Percentiles rank a stretch among this genome's conserved stretches.
phyloP scores from a whole-genome alignment of 2,113 vertebrate genomes.

The Beaufortia kweichowensis region DNA sequence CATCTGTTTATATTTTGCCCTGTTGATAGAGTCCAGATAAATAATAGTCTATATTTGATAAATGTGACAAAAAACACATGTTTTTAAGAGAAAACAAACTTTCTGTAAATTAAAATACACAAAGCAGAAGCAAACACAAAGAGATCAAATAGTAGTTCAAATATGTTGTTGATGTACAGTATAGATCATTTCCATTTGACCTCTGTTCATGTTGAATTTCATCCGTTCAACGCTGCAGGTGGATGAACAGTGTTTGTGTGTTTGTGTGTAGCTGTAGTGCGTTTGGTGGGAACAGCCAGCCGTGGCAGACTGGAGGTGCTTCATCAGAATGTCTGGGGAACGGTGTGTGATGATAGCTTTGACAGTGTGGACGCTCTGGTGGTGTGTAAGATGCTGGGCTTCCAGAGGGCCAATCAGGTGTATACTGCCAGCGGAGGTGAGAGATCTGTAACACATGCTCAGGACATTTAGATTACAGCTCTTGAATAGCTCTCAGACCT shows the following conservation, averaged over 20 bases:
- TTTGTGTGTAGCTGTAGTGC: slow-evolving; percentile 41
- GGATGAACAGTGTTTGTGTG: not conserved
- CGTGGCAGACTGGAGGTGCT: slow-evolving; percentile 81
- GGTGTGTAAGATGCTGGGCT: slow-evolving; percentile 86
- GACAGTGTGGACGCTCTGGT: slow-evolving; percentile 64
- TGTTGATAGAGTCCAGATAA: too few species aligned
- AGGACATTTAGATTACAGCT: not conserved
- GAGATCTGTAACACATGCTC: not conserved
- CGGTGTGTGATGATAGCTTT: slow-evolving; percentile 85
- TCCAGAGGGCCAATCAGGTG: rapidly evolving
- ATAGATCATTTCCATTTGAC: too few species aligned
- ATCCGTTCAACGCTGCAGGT: not conserved
- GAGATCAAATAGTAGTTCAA: too few species aligned
- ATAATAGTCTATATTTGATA: too few species aligned
- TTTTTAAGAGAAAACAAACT: too few species aligned
- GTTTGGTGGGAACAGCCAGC: slow-evolving; percentile 56
- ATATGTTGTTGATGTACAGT: too few species aligned
- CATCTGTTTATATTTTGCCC: too few species aligned
- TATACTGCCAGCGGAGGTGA: slow-evolving; percentile 65
- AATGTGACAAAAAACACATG: too few species aligned
- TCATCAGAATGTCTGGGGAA: slow-evolving; percentile 74
- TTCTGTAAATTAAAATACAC: too few species aligned
- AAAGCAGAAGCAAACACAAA: too few species aligned
- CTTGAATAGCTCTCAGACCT: not conserved
- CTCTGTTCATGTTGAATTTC: too few species aligned